These are phyloP conservation scores for Liodrosophila aerea DNA, from an alignment of 2,888 invertebrate genomes.

Conservation along the genomic window DNA sequence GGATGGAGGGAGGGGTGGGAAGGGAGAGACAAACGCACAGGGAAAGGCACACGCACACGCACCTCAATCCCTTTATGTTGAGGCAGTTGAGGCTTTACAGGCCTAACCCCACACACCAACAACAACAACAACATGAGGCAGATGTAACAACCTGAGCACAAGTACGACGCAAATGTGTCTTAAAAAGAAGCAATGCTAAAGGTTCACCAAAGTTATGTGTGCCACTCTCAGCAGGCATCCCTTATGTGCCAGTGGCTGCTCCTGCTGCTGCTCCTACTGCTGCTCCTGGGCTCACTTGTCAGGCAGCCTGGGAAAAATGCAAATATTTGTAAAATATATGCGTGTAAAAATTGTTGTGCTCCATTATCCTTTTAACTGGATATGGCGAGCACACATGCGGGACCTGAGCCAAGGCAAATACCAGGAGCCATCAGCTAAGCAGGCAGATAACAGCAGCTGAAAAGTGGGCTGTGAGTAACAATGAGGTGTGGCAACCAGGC, in stretches of 20 bases:
- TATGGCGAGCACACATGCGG: conserved; percentile 64
- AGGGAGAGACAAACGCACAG: conserved; percentile 8
- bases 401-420: conserved; percentile 58
- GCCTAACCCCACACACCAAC: conserved; percentile 46
- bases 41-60: conserved; percentile 4
- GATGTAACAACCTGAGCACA: conserved; percentile 21
- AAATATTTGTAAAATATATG: conserved; percentile 79
- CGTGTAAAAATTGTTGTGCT: conserved; percentile 79
- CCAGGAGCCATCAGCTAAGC: conserved; percentile 67
- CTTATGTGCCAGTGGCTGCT: not conserved
- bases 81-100: conserved; percentile 53
- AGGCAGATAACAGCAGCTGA: conserved; percentile 52
- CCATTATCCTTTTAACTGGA: conserved; percentile 78
- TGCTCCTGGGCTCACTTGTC: conserved; percentile 50
- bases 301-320: conserved; percentile 69
- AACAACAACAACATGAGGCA: conserved; percentile 5
- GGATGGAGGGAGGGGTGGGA: not conserved
- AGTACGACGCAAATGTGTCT: conserved; percentile 57
- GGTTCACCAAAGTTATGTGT: conserved; percentile 72
- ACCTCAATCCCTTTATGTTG: conserved; percentile 59
- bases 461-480: not conserved
- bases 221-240: conserved; percentile 9
- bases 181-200: conserved; percentile 62
- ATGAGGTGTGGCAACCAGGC: not conserved
- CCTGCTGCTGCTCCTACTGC: no score